Evolutionary conservation across 2,888 invertebrate genomes (phyloP).

Genomic region (Megaustenia siamemsis): DNA sequence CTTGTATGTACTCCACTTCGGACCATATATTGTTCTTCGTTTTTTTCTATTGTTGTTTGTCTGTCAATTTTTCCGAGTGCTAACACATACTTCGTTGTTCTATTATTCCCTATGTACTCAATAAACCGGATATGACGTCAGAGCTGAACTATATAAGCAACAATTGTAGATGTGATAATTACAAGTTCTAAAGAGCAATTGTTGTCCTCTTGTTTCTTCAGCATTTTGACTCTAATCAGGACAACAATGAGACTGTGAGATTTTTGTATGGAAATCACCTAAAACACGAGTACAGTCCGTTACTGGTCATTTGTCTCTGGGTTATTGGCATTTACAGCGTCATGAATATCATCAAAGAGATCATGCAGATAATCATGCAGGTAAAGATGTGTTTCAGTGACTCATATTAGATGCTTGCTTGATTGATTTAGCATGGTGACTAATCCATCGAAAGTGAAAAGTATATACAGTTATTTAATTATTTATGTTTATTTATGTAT

Average conservation of each 20-base stretch:
- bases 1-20: no score
- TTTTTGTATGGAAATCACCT: constrained; percentile 50
- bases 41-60: no score
- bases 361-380: constrained; percentile 88
- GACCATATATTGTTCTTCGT: no score
- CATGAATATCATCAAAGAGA: constrained; percentile 86
- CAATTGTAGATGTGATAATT: no score
- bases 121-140: no score
- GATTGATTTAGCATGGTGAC: background rate
- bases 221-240: constrained; percentile 41
- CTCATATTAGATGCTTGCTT: no score
- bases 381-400: constrained; percentile 82
- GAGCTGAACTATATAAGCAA: no score
- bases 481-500: no score
- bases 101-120: no score
- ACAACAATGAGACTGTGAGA: constrained; percentile 44
- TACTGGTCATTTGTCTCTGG: constrained; percentile 43
- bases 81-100: no score
- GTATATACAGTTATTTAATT: no score
- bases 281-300: constrained; percentile 3
- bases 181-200: background rate
- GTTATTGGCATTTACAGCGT: constrained; percentile 84
- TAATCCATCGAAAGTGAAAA: background rate
- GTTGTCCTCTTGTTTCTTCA: background rate
- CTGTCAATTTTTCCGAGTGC: no score